A percentile compares a stretch with the other conserved stretches of the same genome.
These are phyloP conservation scores for Carapus acus DNA, from an alignment of 2,797 vertebrate species.

Conservation along the genomic window DNA sequence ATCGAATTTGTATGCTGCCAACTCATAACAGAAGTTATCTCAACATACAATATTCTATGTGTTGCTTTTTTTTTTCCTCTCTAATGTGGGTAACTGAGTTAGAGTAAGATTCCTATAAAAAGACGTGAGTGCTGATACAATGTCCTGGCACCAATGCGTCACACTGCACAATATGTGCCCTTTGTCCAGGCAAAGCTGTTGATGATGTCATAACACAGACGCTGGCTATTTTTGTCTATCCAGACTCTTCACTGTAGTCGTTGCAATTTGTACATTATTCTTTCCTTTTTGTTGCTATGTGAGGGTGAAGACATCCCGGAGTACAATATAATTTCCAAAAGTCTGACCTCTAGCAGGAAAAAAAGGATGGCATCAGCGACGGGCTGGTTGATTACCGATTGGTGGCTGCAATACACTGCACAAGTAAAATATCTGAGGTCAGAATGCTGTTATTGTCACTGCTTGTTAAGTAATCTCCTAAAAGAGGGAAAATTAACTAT, in stretches of 20 bases:
- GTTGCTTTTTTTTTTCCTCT: too few relatives aligned
- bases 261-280: background rate
- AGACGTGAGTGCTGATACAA: too few relatives aligned
- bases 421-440: background rate
- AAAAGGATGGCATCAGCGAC: too few relatives aligned
- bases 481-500: background rate
- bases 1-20: too few relatives aligned
- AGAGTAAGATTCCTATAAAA: too few relatives aligned
- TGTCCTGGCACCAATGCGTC: background rate
- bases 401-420: too few relatives aligned
- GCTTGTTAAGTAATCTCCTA: background rate
- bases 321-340: background rate
- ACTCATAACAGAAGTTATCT: too few relatives aligned
- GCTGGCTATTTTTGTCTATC: slow-evolving; percentile 19
- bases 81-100: too few relatives aligned
- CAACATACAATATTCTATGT: too few relatives aligned
- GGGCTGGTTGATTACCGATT: too few relatives aligned
- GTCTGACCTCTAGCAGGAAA: too few relatives aligned
- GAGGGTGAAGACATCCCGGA: background rate
- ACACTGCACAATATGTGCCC: slow-evolving; percentile 2
- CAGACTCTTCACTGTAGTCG: background rate
- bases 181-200: slow-evolving; percentile 1
- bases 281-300: background rate
- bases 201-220: slow-evolving; percentile 23
- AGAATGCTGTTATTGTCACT: background rate